A percentile compares a stretch with the other conserved stretches of the same genome.
Conservation (phyloP, 2,888 invertebrate genomes). For the Habroteleia sp. region DNA sequence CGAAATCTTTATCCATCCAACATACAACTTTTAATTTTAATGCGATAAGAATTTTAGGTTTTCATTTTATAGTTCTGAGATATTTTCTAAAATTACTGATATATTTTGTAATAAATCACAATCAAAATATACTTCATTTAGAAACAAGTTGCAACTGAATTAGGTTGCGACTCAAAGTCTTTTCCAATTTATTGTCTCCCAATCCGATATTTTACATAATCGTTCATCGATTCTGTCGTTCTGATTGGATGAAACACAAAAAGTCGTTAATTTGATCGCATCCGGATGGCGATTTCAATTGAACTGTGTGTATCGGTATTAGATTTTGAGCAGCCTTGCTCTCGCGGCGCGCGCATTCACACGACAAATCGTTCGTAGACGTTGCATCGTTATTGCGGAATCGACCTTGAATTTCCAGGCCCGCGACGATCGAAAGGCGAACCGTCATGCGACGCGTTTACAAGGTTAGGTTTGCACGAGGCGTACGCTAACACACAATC, state of each 20-base stretch:
- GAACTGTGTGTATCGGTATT: constrained; percentile 27
- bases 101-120: too few species aligned
- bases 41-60: too few species aligned
- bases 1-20: too few species aligned
- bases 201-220: constrained; percentile 18
- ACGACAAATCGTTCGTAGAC: constrained; percentile 48
- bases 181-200: not conserved
- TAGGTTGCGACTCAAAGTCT: constrained; percentile 9
- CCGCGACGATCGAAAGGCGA: constrained; percentile 73
- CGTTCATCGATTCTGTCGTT: constrained; percentile 6
- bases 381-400: constrained; percentile 58
- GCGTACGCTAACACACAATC: constrained; percentile 60
- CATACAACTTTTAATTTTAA: too few species aligned
- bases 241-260: constrained; percentile 28
- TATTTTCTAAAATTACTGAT: too few species aligned
- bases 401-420: constrained; percentile 72
- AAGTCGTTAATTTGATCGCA: constrained; percentile 19
- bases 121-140: not conserved
- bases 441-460: constrained; percentile 58
- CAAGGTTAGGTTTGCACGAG: constrained; percentile 62
- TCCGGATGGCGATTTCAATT: constrained; percentile 32
- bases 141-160: too few species aligned
- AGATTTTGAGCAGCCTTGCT: constrained; percentile 46
- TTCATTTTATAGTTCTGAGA: too few species aligned
- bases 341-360: constrained; percentile 23